Evolutionary conservation across 2,797 vertebrate genomes (phyloP).

Genomic region (Octomys mimax): DNA sequence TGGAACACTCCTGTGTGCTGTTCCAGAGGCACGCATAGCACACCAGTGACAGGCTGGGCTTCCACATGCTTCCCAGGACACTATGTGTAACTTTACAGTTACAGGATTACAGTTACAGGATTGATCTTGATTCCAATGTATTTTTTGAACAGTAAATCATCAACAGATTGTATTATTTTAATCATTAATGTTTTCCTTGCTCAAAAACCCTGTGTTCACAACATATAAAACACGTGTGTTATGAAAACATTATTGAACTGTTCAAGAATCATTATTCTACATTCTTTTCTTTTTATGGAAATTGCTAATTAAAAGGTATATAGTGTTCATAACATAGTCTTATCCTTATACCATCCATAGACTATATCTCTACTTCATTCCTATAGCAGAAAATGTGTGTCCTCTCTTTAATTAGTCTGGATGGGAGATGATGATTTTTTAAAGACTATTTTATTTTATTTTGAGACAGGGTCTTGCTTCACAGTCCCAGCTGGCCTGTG

Average conservation of each 20-base stretch:
- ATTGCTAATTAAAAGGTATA: constrained; percentile 2
- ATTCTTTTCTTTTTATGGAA: constrained; percentile 29
- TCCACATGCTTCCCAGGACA: background rate
- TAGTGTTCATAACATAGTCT: background rate
- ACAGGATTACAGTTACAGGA: background rate
- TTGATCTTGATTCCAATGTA: background rate
- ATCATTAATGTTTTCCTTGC: constrained; percentile 33
- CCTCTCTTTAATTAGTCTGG: background rate
- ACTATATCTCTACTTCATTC: background rate
- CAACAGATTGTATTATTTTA: constrained; percentile 30
- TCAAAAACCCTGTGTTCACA: background rate
- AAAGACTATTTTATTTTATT: too few species aligned
- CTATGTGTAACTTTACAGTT: background rate
- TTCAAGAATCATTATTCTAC: constrained; percentile 16
- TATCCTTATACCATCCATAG: background rate
- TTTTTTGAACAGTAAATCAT: constrained; percentile 50
- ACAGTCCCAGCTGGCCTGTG: too few species aligned
- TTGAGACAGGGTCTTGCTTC: too few species aligned
- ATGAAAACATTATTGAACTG: background rate
- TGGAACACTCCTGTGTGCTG: background rate
- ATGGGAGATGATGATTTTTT: background rate
- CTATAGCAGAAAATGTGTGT: background rate
- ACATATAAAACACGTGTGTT: background rate
- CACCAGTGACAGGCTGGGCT: background rate
- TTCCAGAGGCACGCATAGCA: background rate